Conservation (phyloP, 2,113 vertebrate species). For the Onychorhynchus coronatus region DNA sequence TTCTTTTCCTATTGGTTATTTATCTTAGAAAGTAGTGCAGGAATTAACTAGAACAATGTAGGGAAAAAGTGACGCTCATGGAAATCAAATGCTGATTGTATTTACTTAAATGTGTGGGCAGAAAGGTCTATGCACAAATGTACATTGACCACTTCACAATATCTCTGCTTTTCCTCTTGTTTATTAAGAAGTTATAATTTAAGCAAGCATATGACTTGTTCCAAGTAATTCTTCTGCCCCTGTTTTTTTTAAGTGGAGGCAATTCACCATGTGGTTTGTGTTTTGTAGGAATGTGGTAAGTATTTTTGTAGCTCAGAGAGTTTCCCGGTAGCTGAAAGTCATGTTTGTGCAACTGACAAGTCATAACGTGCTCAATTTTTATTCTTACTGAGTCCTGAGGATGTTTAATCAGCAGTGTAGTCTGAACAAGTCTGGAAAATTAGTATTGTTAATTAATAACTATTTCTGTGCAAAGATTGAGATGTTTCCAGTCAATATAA, state of each 20-base stretch:
- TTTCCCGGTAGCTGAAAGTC: slow-evolving; percentile 2
- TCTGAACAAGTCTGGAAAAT: slow-evolving; percentile 46
- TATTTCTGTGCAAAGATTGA: not conserved
- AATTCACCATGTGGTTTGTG: not conserved
- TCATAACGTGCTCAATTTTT: not conserved
- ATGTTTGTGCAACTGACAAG: slow-evolving; percentile 4
- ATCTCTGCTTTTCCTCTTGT: not conserved
- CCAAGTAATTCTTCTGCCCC: not conserved
- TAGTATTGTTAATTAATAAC: slow-evolving; percentile 6
- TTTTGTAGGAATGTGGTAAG: not conserved
- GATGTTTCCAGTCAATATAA: not conserved
- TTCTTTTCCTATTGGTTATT: not conserved
- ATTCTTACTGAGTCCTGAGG: not conserved
- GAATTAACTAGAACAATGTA: not conserved
- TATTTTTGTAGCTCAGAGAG: not conserved
- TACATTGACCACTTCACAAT: not conserved
- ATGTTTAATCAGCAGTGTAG: slow-evolving; percentile 19
- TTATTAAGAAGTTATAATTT: not conserved
- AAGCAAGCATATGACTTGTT: not conserved
- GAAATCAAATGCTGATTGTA: not conserved
- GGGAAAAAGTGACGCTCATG: not conserved
- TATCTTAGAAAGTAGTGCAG: not conserved
- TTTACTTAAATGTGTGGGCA: not conserved
- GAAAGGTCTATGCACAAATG: not conserved
- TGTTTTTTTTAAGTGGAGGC: not conserved